Conservation (phyloP, 2,113 vertebrate species). For the Ciconia stormi region DNA sequence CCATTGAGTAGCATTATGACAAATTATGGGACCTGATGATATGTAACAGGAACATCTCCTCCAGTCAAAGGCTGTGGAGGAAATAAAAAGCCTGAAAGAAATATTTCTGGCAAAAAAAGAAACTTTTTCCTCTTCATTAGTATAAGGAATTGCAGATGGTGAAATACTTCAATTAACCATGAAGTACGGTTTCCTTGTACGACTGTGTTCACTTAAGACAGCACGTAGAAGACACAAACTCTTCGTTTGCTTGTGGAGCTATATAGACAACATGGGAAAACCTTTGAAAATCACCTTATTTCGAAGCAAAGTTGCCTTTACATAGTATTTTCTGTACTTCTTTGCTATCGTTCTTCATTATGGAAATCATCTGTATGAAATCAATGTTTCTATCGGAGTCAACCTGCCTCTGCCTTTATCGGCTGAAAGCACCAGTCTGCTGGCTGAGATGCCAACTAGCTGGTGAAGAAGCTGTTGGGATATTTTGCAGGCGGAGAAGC, state of each 20-base stretch:
- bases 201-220: neutral
- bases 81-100: slow-evolving; percentile 44
- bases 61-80: neutral
- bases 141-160: neutral
- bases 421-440: neutral
- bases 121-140: slow-evolving; percentile 20
- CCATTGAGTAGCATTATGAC: slow-evolving; percentile 36
- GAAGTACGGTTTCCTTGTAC: neutral
- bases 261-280: neutral
- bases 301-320: neutral
- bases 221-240: neutral
- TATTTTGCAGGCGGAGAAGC: neutral
- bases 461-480: neutral
- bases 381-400: accelerated
- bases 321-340: neutral
- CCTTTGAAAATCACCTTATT: neutral
- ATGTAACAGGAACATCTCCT: slow-evolving; percentile 34
- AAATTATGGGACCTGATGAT: slow-evolving; percentile 41
- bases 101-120: neutral
- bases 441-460: neutral
- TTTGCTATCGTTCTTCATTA: neutral
- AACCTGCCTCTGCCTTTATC: neutral
- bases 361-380: neutral
- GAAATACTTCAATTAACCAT: slow-evolving; percentile 7
- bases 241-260: neutral